Conservation (phyloP, 2,888 invertebrate genomes). For the Phorcus lineatus region DNA sequence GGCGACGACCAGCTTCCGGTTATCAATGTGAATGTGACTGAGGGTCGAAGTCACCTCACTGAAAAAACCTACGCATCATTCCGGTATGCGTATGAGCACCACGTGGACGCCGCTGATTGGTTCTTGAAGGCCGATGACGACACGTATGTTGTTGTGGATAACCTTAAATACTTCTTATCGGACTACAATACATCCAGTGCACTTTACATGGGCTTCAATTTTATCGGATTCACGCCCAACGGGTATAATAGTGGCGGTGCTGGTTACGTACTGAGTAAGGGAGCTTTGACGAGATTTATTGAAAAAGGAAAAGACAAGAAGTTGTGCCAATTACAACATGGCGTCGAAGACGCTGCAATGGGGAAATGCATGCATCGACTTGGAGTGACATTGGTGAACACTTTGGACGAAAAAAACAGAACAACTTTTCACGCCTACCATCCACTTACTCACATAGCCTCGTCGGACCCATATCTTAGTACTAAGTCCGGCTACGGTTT, state of each 20-base stretch:
- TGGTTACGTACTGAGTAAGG: conserved; percentile 93
- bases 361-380: conserved; percentile 68
- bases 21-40: conserved; percentile 84
- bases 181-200: conserved; percentile 81
- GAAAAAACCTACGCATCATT: conserved; percentile 96
- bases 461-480: neutral
- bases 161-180: conserved; percentile 81
- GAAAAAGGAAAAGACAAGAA: conserved; percentile 70
- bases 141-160: conserved; percentile 96
- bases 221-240: conserved; percentile 48
- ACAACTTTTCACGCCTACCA: conserved; percentile 71
- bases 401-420: conserved; percentile 62
- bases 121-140: conserved; percentile 98
- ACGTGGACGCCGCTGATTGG: conserved; percentile 92
- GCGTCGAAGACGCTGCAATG: conserved; percentile 68
- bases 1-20: conserved; percentile 84
- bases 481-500: neutral
- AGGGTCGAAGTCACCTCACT: conserved; percentile 94
- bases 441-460: conserved; percentile 52
- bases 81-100: conserved; percentile 87
- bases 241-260: conserved; percentile 77
- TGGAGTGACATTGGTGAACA: conserved; percentile 65
- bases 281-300: conserved; percentile 85
- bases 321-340: conserved; percentile 57
- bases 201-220: conserved; percentile 83